Base-by-base conservation (phyloP, 2,888 invertebrate genomes). In the Leptarthrus brevirostris region DNA sequence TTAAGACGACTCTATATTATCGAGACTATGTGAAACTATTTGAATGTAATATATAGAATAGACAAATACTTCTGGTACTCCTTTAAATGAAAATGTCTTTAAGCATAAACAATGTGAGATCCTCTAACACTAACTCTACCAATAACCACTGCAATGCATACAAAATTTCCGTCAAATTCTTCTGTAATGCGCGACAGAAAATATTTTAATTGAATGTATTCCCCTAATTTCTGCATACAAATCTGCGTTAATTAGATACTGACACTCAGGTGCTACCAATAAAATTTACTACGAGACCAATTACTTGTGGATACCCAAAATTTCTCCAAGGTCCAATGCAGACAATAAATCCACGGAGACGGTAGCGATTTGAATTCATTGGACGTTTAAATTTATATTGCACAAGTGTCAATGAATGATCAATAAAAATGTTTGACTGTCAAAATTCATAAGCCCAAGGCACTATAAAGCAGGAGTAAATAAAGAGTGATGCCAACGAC, bases 371-470 rank as follows among this genome's bases (percentile, higher is more conserved):
- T 44, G 64, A 24, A 64, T 64, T 40, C 64, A 47, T 24, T 20
- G 24, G 26, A 16, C 64, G 64, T 64, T 3, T 24, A 24, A 14
- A 10, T 64, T 64, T 22, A 44, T 64, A 64, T 64, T 64, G 47
- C 64, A 44, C 64, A 64, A 64, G 64, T 64, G 64, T 64, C 64
- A 64, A 64, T 64, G 64, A 64, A 64, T 64, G 64, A 64, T 64
- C 64, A 64, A 64, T 64, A 64, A 64, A 64, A 64, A 64, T 64
- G 64, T 64, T 64, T 64, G 64, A 12, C 64, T 64, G 64, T 64
- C 64, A 64, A 64, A 64, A 64, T 24, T 64, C 22, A 64, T 64
- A 44, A 20, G 64, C 44, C 58, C 34, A 44, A 44, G 16, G n/a
- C 52, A 18, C 14, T 6, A 8, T 8, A 30, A 8, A 4, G 1